Percentiles rank a stretch among this genome's conserved stretches.
Conservation (phyloP, 2,113 vertebrate genomes). For the Rissa tridactyla region DNA sequence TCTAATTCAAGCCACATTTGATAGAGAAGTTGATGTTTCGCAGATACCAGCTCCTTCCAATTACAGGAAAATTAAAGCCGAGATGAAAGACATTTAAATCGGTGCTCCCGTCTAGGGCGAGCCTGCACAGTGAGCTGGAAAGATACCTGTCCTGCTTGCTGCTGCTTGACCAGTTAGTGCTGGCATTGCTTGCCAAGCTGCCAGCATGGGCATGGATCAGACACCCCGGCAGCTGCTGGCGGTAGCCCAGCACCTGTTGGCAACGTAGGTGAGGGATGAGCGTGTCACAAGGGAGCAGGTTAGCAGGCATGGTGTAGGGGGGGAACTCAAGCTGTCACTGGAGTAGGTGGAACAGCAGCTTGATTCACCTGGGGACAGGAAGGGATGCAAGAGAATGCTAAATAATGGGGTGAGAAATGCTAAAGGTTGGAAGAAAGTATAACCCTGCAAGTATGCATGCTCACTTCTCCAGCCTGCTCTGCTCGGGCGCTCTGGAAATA, state of each 20-base stretch:
- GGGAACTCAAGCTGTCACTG: not conserved
- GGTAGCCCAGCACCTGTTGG: not conserved
- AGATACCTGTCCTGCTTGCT: not conserved
- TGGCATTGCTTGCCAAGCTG: not conserved
- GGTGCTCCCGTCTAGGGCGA: not conserved
- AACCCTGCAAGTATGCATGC: not conserved
- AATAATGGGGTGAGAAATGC: not conserved
- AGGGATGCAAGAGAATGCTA: not conserved
- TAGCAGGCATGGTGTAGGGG: not conserved
- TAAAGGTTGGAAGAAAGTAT: not conserved
- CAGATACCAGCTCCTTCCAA: not conserved
- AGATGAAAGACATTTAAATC: not conserved
- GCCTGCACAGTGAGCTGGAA: not conserved
- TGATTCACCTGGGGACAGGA: not conserved
- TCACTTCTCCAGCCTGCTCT: not conserved
- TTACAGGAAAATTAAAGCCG: not conserved
- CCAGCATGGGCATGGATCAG: not conserved
- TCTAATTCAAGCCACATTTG: not conserved
- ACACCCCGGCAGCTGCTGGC: accelerated
- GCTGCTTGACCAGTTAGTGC: not conserved
- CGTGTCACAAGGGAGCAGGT: not conserved
- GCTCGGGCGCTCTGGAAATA: not conserved
- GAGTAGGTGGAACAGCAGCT: not conserved
- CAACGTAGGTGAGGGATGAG: not conserved
- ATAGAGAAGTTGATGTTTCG: not conserved